phyloP scores from a whole-genome alignment of 2,888 invertebrate species.

The Chromoteleia sp. region DNA sequence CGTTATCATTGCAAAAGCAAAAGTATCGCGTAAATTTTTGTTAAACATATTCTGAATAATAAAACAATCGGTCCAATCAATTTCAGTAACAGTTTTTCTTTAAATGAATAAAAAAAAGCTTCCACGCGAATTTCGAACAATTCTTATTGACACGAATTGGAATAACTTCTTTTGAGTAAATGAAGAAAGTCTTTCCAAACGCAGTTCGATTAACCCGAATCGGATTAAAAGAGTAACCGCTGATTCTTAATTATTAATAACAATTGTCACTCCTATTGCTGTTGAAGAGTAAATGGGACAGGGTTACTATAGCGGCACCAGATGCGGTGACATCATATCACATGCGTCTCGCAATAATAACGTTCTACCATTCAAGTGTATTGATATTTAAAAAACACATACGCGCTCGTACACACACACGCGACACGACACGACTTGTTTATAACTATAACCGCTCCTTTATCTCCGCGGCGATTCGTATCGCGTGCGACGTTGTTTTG shows the following conservation, averaged over 20 bases:
- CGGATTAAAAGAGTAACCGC: background rate
- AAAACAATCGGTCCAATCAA: no score
- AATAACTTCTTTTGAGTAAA: background rate
- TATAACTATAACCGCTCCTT: constrained; percentile 27
- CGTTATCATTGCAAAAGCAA: no score
- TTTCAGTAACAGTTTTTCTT: no score
- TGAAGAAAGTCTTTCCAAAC: background rate
- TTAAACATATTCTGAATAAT: no score
- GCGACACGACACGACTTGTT: background rate
- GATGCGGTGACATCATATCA: constrained; percentile 56
- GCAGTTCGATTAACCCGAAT: constrained; percentile 8
- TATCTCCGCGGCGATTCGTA: constrained; percentile 6
- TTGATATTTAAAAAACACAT: constrained; percentile 31
- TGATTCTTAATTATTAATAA: constrained; percentile 37
- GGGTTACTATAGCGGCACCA: constrained; percentile 59
- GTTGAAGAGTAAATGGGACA: constrained; percentile 52
- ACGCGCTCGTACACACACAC: background rate
- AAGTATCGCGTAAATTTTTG: no score
- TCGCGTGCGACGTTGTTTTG: background rate
- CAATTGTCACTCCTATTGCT: constrained; percentile 45
- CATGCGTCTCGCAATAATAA: constrained; percentile 47
- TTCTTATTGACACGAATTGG: no score
- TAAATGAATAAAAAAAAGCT: no score
- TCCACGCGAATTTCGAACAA: no score
- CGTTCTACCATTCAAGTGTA: constrained; percentile 23